These are phyloP conservation scores for Eurytoma adleriae DNA, from an alignment of 2,888 invertebrate genomes.

Conservation along the genomic window DNA sequence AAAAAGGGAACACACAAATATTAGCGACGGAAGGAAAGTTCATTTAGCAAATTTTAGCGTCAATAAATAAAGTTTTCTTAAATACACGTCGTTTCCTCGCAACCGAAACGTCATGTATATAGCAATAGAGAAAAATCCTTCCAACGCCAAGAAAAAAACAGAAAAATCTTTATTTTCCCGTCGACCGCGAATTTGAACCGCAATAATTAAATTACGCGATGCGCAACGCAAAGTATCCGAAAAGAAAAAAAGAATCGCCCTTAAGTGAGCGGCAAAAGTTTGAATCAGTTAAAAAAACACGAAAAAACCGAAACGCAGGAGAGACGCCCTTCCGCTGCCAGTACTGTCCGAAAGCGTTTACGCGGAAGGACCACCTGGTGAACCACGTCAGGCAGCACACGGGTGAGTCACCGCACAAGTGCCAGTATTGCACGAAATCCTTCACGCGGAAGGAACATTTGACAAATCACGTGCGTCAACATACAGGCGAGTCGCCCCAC, in stretches of 20 bases:
- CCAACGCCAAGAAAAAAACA: slow-evolving; percentile 12
- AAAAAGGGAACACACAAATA: slow-evolving; percentile 38
- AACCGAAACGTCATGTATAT: neutral
- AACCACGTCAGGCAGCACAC: slow-evolving; percentile 94
- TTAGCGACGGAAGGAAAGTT: slow-evolving; percentile 1
- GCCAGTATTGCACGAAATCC: slow-evolving; percentile 85
- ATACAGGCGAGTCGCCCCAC: slow-evolving; percentile 92
- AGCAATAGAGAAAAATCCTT: slow-evolving; percentile 8
- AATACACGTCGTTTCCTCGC: neutral
- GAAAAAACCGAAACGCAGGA: slow-evolving; percentile 64
- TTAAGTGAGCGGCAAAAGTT: neutral
- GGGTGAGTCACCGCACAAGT: slow-evolving; percentile 84
- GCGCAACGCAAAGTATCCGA: neutral
- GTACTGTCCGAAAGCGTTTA: slow-evolving; percentile 91
- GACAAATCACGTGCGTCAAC: slow-evolving; percentile 90
- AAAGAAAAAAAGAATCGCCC: neutral
- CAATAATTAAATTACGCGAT: neutral
- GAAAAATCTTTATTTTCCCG: slow-evolving; percentile 12
- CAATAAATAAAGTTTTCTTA: neutral
- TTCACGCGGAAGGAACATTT: slow-evolving; percentile 89
- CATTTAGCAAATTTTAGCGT: neutral
- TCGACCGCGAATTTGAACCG: neutral
- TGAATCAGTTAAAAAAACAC: slow-evolving; percentile 37
- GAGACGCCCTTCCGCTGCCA: slow-evolving; percentile 90
- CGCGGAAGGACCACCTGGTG: slow-evolving; percentile 92